These are phyloP conservation scores for Lochmaea crataegi DNA, from an alignment of 2,888 invertebrate genomes.

Conservation along the genomic window DNA sequence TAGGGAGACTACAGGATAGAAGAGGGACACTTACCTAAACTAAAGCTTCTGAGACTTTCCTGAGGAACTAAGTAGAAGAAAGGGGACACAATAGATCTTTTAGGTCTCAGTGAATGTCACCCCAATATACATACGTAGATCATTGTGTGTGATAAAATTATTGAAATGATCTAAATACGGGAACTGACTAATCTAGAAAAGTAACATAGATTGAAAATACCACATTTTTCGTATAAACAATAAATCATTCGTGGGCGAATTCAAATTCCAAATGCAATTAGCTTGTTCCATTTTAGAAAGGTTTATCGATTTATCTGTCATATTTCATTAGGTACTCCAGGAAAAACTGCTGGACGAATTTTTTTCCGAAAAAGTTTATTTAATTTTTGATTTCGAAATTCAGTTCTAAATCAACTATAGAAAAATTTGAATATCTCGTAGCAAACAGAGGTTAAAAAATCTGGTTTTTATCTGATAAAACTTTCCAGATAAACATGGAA, in stretches of 20 bases:
- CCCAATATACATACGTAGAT: no score
- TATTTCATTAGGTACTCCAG: not conserved
- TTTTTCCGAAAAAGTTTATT: not conserved
- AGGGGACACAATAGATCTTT: no score
- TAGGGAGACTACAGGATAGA: no score
- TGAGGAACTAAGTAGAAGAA: no score
- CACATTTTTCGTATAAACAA: conserved; percentile 15
- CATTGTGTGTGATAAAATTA: not conserved
- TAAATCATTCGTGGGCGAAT: conserved; percentile 19
- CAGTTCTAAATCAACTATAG: not conserved
- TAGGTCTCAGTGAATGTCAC: no score
- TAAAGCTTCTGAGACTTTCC: no score
- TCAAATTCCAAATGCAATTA: conserved; percentile 19
- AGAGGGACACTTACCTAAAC: no score
- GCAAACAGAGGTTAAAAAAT: no score
- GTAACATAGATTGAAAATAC: not conserved
- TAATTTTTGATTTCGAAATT: not conserved
- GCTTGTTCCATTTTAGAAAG: not conserved
- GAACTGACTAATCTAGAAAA: not conserved
- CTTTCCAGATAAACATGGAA: no score
- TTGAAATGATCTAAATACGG: not conserved
- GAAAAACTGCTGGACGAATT: not conserved
- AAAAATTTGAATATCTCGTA: no score
- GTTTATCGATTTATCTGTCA: not conserved
- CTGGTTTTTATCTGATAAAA: no score